These are phyloP conservation scores for Pseudococcus jackbeardsleyi DNA, from an alignment of 2,888 invertebrate species.

Conservation along the genomic window DNA sequence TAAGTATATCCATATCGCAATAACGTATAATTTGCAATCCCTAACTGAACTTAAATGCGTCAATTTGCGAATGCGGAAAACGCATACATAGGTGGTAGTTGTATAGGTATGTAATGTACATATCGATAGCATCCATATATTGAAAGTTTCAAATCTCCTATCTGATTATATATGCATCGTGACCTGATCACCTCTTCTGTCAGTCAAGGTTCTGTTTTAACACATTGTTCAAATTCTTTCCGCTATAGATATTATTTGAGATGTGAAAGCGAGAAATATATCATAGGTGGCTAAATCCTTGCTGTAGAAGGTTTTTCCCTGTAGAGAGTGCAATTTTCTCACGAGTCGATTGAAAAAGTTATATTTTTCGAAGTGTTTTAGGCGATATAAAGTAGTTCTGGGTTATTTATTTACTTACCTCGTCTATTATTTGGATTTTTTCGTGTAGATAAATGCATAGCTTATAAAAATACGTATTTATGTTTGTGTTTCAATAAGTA, in stretches of 20 bases:
- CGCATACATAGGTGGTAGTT: neutral
- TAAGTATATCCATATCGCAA: neutral
- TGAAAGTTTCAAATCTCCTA: conserved; percentile 46
- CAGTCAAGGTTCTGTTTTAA: conserved; percentile 42
- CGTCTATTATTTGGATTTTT: too few species aligned
- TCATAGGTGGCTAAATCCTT: neutral
- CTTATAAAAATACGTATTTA: too few species aligned
- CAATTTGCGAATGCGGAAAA: conserved; percentile 50
- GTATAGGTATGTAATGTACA: neutral
- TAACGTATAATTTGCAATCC: conserved; percentile 46
- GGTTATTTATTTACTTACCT: too few species aligned
- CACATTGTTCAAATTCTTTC: conserved; percentile 50
- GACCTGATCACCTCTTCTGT: conserved; percentile 54
- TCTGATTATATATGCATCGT: conserved; percentile 42
- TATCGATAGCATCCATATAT: conserved; percentile 45
- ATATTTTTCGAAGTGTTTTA: conserved; percentile 13
- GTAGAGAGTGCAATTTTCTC: conserved; percentile 10
- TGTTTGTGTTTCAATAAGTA: too few species aligned
- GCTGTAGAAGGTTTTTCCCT: conserved; percentile 3
- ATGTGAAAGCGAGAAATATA: conserved; percentile 3
- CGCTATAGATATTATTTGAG: conserved; percentile 17
- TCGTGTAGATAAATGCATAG: too few species aligned
- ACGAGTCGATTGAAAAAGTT: neutral
- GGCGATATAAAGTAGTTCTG: neutral
- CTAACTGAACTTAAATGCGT: conserved; percentile 19